Base-by-base conservation (phyloP, 2,797 vertebrate genomes). In the Saxicola maurus region DNA sequence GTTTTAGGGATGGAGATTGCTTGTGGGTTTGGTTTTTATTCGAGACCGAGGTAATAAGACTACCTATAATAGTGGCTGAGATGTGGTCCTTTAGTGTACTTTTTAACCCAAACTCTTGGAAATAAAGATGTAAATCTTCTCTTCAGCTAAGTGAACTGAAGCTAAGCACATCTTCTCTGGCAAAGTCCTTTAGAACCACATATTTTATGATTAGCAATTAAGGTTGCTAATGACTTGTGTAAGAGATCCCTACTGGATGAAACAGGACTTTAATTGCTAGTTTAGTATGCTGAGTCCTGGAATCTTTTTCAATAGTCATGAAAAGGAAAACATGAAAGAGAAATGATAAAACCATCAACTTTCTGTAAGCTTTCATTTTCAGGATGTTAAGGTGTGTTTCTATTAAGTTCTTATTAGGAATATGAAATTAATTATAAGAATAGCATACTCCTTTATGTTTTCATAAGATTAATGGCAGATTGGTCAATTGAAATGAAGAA, bases 401-500 rank as follows among this genome's bases (percentile, higher is more conserved):
- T 87, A 18, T 94, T 68, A 89, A 94, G 77, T 71, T 76, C 77
- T 85, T 73, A 17, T 28, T 76, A 69, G 43, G 94, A 94, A 93
- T 77, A 46, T 46, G 21, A 91, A 93, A 92, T 95, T 93, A 90
- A 92, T 96, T 91, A 83, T 45, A 90, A 92, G 83, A 89, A 77
- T 66, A 84, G 30, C 13, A 25, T 72, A 24, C n/a, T 77, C 88
- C 48, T 68, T 61, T 62, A 40, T 90, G 68, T 81, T 95, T 69
- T 89, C 43, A 37, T 74, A 92, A 95, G 84, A 85, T 87, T 88
- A 91, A 86, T 15, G 19, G 60, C 89, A 90, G 83, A 88, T 69
- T 76, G 43, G 73, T 88, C 56, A 55, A 13, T 80, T 51, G 72
- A 91, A 78, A 31, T 83, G 21, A 87, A 59, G 51, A 75, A 68